Evolutionary conservation across 2,113 vertebrate genomes (phyloP).

Genomic region (Pristiophorus japonicus): DNA sequence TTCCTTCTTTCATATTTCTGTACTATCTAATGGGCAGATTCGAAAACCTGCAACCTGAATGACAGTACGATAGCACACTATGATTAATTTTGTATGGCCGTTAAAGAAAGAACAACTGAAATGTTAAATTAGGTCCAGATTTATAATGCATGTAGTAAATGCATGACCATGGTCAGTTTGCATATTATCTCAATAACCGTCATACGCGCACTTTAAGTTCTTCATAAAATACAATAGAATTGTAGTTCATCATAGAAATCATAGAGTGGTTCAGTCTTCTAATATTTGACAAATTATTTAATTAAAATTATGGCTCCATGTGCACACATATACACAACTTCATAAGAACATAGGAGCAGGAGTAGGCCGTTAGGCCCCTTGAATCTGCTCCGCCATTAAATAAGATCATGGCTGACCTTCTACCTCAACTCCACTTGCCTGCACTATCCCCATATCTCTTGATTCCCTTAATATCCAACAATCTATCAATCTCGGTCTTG

Average conservation of each 20-base stretch:
- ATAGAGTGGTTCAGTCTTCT: background rate
- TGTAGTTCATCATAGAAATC: background rate
- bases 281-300: background rate
- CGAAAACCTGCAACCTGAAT: background rate
- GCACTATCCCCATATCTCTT: no score
- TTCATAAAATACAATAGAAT: background rate
- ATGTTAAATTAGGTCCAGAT: background rate
- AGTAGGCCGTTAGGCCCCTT: no score
- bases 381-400: no score
- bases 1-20: background rate
- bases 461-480: no score
- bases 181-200: background rate
- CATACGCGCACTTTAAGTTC: background rate
- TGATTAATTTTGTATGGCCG: background rate
- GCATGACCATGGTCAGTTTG: background rate
- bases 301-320: background rate
- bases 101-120: background rate
- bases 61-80: background rate
- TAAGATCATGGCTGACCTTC: no score
- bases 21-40: background rate
- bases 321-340: background rate
- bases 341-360: no score
- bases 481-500: no score
- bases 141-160: background rate
- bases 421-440: no score